Conservation (phyloP, 2,113 vertebrate species). For the Rhagologus leucostigma region DNA sequence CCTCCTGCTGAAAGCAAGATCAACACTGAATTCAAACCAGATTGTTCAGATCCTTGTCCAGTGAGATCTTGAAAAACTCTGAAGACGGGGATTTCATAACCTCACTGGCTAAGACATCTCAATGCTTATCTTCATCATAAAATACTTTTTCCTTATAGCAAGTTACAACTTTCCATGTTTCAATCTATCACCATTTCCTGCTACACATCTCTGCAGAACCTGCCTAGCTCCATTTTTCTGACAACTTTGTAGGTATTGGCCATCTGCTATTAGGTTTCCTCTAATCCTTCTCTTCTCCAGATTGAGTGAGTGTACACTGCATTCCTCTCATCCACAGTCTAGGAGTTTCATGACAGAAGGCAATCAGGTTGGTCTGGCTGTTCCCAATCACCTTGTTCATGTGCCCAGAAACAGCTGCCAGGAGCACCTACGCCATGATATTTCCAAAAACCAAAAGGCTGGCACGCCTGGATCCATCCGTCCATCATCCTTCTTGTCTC, state of each 20-base stretch:
- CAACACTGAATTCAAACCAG: slow-evolving; percentile 5
- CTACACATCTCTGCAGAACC: neutral
- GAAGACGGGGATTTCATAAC: neutral
- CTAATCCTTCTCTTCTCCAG: neutral
- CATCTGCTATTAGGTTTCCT: neutral
- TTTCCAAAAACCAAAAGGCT: neutral
- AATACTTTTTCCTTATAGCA: neutral
- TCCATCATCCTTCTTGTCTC: neutral
- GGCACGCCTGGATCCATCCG: neutral
- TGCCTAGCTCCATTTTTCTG: neutral
- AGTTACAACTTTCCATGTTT: neutral
- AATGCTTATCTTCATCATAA: neutral
- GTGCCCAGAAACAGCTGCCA: neutral
- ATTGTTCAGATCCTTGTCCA: neutral
- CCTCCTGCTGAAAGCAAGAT: neutral
- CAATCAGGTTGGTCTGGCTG: neutral
- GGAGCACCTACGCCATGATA: neutral
- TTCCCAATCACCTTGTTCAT: neutral
- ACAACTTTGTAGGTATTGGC: neutral
- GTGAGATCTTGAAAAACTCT: neutral
- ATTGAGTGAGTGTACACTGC: neutral
- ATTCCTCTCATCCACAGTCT: neutral
- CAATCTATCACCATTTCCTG: neutral
- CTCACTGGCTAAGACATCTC: neutral
- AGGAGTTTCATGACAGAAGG: neutral